Conservation (phyloP, 2,797 vertebrate genomes). For the Danio jaintianensis region DNA sequence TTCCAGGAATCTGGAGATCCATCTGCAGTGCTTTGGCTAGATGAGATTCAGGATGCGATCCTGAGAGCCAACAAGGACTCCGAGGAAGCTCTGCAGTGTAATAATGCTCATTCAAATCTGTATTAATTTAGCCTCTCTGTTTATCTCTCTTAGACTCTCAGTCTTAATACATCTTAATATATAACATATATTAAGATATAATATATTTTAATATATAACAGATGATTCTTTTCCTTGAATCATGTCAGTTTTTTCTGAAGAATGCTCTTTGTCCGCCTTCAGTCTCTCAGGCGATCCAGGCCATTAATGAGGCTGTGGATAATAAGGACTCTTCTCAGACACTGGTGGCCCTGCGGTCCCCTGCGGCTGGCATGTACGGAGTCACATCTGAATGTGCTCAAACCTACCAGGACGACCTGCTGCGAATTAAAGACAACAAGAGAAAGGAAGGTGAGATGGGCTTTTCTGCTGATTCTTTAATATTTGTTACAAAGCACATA, state of each 20-base stretch:
- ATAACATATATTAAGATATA: too few relatives aligned
- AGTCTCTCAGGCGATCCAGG: slow-evolving; percentile 92
- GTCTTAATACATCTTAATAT: too few relatives aligned
- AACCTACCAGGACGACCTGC: slow-evolving; percentile 88
- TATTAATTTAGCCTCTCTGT: not conserved
- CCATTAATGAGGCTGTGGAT: slow-evolving; percentile 91
- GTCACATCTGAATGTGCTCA: slow-evolving; percentile 91
- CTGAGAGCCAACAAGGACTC: slow-evolving; percentile 91
- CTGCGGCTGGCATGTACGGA: slow-evolving; percentile 89
- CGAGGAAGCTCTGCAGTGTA: slow-evolving; percentile 90
- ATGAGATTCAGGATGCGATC: slow-evolving; percentile 95
- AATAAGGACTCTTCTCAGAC: slow-evolving; percentile 82
- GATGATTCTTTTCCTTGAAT: not conserved
- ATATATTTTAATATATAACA: not conserved
- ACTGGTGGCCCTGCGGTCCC: slow-evolving; percentile 82
- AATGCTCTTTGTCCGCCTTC: not conserved
- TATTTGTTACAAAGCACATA: not conserved
- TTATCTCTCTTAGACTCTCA: too few relatives aligned
- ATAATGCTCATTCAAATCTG: slow-evolving; percentile 56
- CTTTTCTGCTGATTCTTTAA: not conserved
- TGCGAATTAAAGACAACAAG: slow-evolving; percentile 82
- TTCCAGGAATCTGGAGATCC: slow-evolving; percentile 92
- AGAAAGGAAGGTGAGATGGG: slow-evolving; percentile 79
- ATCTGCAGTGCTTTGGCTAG: slow-evolving; percentile 95
- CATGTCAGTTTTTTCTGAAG: slow-evolving; percentile 3